Conservation (phyloP, 2,113 vertebrate genomes). For the Aspiorhynchus laticeps region DNA sequence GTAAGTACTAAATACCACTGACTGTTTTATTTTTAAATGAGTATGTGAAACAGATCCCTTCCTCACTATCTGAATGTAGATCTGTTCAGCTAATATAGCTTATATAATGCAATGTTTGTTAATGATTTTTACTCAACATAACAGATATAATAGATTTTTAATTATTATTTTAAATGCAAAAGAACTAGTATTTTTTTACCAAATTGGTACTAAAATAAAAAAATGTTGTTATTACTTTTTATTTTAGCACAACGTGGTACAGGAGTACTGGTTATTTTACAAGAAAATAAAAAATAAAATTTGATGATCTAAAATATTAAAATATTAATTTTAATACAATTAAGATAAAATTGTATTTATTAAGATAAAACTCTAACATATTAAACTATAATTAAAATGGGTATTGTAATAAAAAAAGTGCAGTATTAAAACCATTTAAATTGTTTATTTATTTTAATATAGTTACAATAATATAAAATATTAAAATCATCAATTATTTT, state of each 20-base stretch:
- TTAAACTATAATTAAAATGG: neutral
- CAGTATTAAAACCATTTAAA: neutral
- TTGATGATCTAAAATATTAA: neutral
- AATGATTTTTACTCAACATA: neutral
- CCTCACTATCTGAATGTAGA: neutral
- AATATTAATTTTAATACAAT: neutral
- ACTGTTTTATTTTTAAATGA: neutral
- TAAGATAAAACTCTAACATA: no score
- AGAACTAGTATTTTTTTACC: neutral
- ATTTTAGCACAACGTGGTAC: neutral
- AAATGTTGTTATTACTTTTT: neutral
- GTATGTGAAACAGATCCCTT: neutral
- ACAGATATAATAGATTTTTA: no score
- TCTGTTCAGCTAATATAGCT: neutral
- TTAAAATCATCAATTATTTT: no score
- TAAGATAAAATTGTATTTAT: neutral
- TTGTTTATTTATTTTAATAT: neutral
- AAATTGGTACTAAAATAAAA: neutral
- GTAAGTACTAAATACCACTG: neutral
- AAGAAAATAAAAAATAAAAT: neutral
- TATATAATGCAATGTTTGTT: neutral
- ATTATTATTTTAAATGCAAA: no score
- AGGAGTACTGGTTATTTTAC: neutral
- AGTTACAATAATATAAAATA: no score
- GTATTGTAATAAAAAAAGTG: neutral